Percentiles rank a stretch among this genome's conserved stretches.
Conservation (phyloP, 2,797 vertebrate species). For the Hyperoplus immaculatus region DNA sequence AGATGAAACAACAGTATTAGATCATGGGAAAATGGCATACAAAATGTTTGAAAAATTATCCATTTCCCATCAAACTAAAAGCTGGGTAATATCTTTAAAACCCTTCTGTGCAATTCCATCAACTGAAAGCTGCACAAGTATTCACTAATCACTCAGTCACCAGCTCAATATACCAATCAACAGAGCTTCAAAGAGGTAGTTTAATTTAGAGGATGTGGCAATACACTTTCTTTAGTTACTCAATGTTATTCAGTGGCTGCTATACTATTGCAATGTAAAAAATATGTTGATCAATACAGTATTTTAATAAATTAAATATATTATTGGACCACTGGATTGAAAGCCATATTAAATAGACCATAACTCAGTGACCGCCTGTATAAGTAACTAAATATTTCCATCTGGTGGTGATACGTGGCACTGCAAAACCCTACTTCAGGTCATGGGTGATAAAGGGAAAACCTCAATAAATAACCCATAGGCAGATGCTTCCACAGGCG, state of each 20-base stretch:
- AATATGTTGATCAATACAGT: slow-evolving; percentile 6
- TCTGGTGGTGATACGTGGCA: slow-evolving; percentile 63
- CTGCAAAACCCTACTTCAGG: slow-evolving; percentile 22
- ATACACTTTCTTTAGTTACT: background rate
- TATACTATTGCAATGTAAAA: slow-evolving; percentile 10
- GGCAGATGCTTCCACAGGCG: background rate
- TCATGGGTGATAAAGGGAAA: background rate
- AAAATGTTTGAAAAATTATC: background rate
- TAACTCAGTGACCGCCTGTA: background rate
- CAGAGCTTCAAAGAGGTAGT: slow-evolving; percentile 1
- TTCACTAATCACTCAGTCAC: slow-evolving; percentile 3
- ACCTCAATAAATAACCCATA: background rate
- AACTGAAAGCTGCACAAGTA: slow-evolving; percentile 2
- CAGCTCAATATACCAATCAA: slow-evolving; percentile 7
- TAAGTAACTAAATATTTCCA: slow-evolving; percentile 58
- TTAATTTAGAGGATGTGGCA: slow-evolving; percentile 12
- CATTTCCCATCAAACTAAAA: background rate
- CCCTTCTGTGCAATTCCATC: slow-evolving; percentile 14
- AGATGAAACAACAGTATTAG: background rate
- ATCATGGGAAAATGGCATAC: background rate
- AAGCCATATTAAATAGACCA: background rate
- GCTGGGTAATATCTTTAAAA: background rate
- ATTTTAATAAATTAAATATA: background rate
- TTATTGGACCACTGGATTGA: background rate
- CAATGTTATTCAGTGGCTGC: slow-evolving; percentile 1